phyloP scores from a whole-genome alignment of 2,113 vertebrate species.

The Copsychus sechellarum region DNA sequence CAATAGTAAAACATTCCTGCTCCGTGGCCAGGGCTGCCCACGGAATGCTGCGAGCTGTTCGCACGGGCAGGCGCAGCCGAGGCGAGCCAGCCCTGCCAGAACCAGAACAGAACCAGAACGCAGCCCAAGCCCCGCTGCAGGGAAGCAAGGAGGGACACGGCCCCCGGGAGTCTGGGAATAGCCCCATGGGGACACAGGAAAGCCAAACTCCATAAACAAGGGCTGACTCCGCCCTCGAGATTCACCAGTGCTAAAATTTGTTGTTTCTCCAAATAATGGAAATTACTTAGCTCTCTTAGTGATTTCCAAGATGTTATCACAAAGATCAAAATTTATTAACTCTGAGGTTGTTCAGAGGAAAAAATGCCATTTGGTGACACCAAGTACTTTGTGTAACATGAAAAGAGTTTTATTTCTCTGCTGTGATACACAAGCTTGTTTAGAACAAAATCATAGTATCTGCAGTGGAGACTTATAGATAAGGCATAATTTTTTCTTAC shows the following conservation, averaged over 20 bases:
- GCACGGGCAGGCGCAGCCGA: conserved; percentile 61
- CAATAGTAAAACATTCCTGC: conserved; percentile 36
- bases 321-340: background rate
- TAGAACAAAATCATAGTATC: background rate
- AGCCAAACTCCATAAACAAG: background rate
- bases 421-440: background rate
- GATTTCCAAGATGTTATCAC: background rate
- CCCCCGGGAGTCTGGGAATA: background rate
- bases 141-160: background rate
- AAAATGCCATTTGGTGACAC: background rate
- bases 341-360: background rate
- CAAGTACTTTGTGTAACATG: background rate
- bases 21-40: conserved; percentile 46
- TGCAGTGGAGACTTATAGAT: background rate
- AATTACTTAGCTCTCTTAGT: background rate
- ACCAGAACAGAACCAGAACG: background rate
- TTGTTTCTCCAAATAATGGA: background rate
- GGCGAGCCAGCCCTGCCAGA: conserved; percentile 61
- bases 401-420: background rate
- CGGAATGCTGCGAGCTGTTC: conserved; percentile 81
- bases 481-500: background rate
- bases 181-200: background rate
- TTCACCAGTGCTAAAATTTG: background rate
- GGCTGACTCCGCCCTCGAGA: background rate
- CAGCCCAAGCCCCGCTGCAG: conserved; percentile 49